These are phyloP conservation scores for Anarhynchus alexandrinus DNA, from an alignment of 2,113 vertebrate species.

Conservation along the genomic window DNA sequence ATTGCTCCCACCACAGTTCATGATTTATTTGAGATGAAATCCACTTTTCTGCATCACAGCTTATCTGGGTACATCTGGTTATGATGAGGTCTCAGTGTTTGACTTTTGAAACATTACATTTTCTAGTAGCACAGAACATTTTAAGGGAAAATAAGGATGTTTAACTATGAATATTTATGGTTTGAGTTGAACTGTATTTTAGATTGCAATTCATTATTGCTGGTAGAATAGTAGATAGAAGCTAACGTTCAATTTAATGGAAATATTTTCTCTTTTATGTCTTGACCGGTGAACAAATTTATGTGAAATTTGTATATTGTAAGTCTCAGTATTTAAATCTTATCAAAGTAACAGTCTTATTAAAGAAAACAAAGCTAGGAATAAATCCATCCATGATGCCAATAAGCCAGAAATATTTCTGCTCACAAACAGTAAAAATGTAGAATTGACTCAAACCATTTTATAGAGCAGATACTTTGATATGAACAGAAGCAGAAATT, in stretches of 20 bases:
- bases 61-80: background rate
- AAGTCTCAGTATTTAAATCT: background rate
- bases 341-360: background rate
- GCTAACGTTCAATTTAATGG: background rate
- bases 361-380: background rate
- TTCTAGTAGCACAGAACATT: background rate
- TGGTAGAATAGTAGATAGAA: background rate
- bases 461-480: background rate
- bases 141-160: background rate
- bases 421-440: background rate
- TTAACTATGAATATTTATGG: conserved; percentile 28
- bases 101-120: background rate
- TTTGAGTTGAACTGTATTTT: background rate
- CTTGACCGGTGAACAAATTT: background rate
- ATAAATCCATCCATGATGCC: background rate
- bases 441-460: background rate
- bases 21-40: background rate
- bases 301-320: background rate
- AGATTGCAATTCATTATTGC: background rate
- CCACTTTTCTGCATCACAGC: background rate
- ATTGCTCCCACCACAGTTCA: background rate
- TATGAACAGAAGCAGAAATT: background rate
- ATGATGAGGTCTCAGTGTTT: background rate
- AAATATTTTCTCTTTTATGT: background rate
- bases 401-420: conserved; percentile 23